These are phyloP conservation scores for Rhinoraja longicauda DNA, from an alignment of 2,797 vertebrate genomes.

Conservation along the genomic window DNA sequence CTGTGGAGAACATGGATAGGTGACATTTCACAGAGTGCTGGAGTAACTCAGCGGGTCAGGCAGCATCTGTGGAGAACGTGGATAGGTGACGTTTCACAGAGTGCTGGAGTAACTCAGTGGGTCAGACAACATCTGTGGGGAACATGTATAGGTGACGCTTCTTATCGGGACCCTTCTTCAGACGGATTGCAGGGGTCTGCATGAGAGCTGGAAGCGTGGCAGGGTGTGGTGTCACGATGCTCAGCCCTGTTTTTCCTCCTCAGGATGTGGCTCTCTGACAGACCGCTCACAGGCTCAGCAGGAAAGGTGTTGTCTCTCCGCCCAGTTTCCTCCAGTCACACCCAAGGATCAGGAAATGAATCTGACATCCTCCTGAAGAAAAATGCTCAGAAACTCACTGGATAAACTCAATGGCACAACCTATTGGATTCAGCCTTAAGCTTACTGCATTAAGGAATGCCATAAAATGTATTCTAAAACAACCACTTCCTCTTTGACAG, in stretches of 20 bases:
- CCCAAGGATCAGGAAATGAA: not conserved
- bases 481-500: not conserved
- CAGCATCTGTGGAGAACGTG: too few species aligned
- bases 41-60: too few species aligned
- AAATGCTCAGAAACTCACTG: not conserved
- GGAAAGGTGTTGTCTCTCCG: not conserved
- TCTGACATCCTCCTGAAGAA: not conserved
- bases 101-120: too few species aligned
- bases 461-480: not conserved
- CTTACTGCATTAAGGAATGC: not conserved
- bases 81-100: too few species aligned
- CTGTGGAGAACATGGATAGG: too few species aligned
- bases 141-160: too few species aligned
- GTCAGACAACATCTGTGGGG: too few species aligned
- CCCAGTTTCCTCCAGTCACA: not conserved
- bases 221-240: not conserved
- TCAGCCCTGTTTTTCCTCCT: not conserved
- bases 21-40: too few species aligned
- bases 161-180: too few species aligned
- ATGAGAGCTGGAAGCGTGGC: not conserved
- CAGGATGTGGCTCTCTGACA: not conserved
- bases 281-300: not conserved
- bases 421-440: not conserved
- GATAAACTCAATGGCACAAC: not conserved
- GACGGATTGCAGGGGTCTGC: not conserved